Conservation (phyloP, 2,113 vertebrate species). For the Porphyrio hochstetteri region DNA sequence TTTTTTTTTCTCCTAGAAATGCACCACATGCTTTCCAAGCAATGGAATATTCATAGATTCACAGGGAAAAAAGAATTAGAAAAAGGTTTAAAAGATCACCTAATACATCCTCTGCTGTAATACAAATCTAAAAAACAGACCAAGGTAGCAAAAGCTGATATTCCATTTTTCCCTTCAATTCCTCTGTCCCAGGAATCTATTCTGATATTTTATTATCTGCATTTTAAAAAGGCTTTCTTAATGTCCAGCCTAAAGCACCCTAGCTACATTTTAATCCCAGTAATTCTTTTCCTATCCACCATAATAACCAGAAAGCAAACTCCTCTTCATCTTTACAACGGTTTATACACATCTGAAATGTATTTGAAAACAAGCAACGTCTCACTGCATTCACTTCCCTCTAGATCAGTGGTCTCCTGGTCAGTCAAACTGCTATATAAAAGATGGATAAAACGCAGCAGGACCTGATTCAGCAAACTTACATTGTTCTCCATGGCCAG, state of each 20-base stretch:
- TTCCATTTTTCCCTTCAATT: not conserved
- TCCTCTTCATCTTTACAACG: not conserved
- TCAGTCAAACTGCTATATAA: not conserved
- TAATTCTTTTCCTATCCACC: not conserved
- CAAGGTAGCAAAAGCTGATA: not conserved
- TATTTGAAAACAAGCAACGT: not conserved
- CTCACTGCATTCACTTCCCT: not conserved
- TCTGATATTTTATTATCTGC: not conserved
- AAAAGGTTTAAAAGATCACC: not conserved
- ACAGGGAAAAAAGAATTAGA: not conserved
- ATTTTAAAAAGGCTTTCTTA: not conserved
- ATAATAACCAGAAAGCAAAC: not conserved
- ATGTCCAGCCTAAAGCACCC: not conserved
- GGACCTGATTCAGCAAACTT: constrained; percentile 31
- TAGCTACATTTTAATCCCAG: not conserved
- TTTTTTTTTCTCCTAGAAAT: not conserved
- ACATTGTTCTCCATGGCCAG: constrained; percentile 98
- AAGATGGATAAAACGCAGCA: not conserved
- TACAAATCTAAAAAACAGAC: not conserved
- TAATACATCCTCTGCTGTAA: not conserved
- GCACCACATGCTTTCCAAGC: not conserved
- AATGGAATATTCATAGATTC: not conserved
- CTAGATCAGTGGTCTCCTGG: not conserved
- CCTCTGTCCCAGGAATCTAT: not conserved
- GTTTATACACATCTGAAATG: not conserved